These are phyloP conservation scores for Axis porcinus DNA, from an alignment of 2,113 vertebrate species.

Conservation along the genomic window DNA sequence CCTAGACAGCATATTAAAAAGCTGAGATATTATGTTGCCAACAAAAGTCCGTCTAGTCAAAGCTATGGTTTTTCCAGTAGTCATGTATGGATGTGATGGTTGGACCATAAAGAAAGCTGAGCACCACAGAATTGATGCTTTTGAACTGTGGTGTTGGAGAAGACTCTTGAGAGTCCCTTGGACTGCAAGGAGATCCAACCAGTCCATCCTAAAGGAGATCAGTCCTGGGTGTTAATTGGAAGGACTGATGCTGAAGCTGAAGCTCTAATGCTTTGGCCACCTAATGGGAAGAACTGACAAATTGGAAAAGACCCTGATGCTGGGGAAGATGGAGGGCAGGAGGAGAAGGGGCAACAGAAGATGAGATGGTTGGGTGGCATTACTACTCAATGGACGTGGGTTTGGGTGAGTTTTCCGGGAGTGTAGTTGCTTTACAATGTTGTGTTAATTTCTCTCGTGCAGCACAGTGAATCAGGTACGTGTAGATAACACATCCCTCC, in stretches of 20 bases:
- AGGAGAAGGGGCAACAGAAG: fast-evolving
- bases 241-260: neutral
- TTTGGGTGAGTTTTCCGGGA: neutral
- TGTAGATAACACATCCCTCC: neutral
- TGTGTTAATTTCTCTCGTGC: neutral
- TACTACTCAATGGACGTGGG: neutral
- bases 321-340: neutral
- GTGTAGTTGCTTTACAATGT: neutral
- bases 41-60: neutral
- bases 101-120: neutral
- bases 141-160: neutral
- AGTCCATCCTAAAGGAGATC: neutral
- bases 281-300: neutral
- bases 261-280: neutral
- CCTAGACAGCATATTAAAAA: neutral
- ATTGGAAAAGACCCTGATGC: neutral
- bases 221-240: neutral
- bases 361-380: neutral
- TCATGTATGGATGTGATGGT: neutral
- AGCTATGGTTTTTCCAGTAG: neutral
- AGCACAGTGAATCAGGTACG: neutral
- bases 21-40: neutral
- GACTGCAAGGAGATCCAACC: neutral
- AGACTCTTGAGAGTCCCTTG: neutral
- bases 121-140: neutral